A percentile compares a stretch with the other conserved stretches of the same genome.
Conservation (phyloP, 2,113 vertebrate genomes). For the Dryoscopus gambensis region DNA sequence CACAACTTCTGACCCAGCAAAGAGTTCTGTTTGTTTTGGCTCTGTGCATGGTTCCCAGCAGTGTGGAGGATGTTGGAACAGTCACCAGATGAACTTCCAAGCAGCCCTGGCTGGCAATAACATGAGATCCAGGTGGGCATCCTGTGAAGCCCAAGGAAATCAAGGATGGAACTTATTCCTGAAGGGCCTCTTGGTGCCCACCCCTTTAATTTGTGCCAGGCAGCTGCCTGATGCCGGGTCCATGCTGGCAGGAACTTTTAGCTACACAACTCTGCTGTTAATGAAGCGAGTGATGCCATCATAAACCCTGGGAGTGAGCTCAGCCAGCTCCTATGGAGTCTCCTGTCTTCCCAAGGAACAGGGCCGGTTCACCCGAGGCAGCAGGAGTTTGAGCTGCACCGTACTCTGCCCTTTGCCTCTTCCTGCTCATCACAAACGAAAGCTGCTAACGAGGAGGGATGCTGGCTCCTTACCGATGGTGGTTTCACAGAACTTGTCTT, state of each 20-base stretch:
- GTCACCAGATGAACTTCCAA: background rate
- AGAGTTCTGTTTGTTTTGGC: background rate
- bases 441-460: background rate
- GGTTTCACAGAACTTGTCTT: constrained; percentile 96
- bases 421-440: background rate
- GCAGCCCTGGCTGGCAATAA: background rate
- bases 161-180: background rate
- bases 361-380: background rate
- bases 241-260: background rate
- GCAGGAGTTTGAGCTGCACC: background rate
- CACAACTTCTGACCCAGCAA: background rate
- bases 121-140: background rate
- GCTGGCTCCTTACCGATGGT: constrained; percentile 84
- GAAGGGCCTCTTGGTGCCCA: background rate
- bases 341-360: background rate
- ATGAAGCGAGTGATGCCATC: background rate
- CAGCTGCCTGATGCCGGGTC: background rate
- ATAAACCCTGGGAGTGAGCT: background rate
- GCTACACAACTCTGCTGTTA: background rate
- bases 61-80: background rate
- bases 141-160: background rate
- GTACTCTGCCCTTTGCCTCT: background rate
- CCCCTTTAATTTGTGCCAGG: background rate
- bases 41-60: background rate
- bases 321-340: background rate